Percentiles rank a stretch among this genome's conserved stretches.
phyloP scores from a whole-genome alignment of 2,113 vertebrate species.

The Urocitellus parryii region DNA sequence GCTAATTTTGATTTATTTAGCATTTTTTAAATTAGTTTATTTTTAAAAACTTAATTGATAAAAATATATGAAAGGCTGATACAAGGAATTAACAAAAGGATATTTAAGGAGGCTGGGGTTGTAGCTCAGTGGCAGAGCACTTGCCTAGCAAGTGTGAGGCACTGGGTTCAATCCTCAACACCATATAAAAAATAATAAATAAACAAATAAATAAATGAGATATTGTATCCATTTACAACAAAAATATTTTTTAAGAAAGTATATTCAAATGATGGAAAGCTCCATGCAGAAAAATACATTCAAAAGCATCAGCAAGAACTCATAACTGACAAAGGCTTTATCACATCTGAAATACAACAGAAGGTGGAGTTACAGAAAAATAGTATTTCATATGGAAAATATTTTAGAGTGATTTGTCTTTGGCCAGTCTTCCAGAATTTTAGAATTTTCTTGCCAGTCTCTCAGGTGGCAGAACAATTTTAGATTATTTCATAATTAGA shows the following conservation, averaged over 20 bases:
- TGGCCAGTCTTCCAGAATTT: slow-evolving; percentile 21
- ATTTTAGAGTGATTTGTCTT: neutral
- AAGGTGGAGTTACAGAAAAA: neutral
- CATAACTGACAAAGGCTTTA: neutral
- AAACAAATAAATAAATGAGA: too few species aligned
- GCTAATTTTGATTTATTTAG: slow-evolving; percentile 18
- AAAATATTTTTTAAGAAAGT: neutral
- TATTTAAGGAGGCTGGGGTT: neutral
- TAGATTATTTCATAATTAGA: slow-evolving; percentile 20
- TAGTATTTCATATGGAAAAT: neutral
- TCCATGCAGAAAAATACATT: neutral
- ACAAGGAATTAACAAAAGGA: neutral
- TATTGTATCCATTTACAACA: too few species aligned
- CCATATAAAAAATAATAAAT: too few species aligned
- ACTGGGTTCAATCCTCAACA: too few species aligned
- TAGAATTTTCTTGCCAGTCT: neutral
- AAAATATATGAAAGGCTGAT: neutral
- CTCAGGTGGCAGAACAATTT: neutral
- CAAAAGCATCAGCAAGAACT: slow-evolving; percentile 1
- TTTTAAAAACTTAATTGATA: slow-evolving; percentile 1
- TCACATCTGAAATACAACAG: neutral
- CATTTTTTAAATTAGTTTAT: neutral
- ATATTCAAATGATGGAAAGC: neutral
- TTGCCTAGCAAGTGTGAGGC: too few species aligned
- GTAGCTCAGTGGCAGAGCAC: too few species aligned